These are phyloP conservation scores for Patella caerulea DNA, from an alignment of 2,888 invertebrate species.

Conservation along the genomic window DNA sequence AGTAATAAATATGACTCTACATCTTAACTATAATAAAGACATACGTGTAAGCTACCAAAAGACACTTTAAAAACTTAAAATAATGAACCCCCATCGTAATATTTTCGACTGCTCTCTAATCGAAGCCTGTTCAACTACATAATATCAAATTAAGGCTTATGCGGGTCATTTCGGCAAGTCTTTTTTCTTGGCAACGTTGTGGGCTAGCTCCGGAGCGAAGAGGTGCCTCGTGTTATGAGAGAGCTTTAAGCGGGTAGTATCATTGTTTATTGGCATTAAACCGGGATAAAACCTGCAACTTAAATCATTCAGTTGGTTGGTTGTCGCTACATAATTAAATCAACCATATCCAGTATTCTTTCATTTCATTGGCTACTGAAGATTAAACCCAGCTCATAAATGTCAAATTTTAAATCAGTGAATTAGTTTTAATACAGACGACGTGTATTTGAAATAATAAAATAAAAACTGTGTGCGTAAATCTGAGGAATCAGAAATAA, in stretches of 20 bases:
- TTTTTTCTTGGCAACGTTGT: no score
- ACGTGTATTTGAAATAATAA: no score
- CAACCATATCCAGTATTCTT: not conserved
- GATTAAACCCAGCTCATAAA: not conserved
- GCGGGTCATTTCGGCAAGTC: not conserved
- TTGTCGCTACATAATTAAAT: not conserved
- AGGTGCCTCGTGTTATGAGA: constrained; percentile 7
- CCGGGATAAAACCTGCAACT: not conserved
- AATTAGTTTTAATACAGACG: not conserved
- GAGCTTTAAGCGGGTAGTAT: not conserved
- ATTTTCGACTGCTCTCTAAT: no score
- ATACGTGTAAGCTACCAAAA: no score
- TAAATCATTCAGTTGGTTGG: not conserved
- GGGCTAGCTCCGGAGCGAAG: not conserved
- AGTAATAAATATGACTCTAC: no score
- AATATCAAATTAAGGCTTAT: constrained; percentile 6
- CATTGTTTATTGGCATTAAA: not conserved
- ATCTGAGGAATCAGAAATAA: no score
- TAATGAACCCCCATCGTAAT: no score
- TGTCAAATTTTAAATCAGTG: not conserved
- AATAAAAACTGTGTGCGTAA: no score
- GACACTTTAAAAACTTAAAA: no score
- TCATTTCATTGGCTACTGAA: not conserved
- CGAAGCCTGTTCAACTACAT: not conserved
- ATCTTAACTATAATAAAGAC: no score